These are phyloP conservation scores for Zygothrica quintamaculata DNA, from an alignment of 2,888 invertebrate species.

Conservation along the genomic window DNA sequence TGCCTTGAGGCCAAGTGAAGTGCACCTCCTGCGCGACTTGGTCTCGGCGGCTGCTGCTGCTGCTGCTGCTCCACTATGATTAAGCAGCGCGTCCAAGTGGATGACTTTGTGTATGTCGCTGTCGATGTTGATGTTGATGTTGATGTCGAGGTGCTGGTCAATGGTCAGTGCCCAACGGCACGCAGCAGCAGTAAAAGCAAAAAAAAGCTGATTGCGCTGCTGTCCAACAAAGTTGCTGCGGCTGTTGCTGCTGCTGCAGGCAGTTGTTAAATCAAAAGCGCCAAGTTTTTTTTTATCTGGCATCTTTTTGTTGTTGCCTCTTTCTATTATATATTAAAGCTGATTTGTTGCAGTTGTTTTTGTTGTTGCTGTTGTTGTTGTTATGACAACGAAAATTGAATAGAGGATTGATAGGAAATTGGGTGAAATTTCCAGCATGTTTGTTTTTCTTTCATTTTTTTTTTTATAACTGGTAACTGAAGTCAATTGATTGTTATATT, in stretches of 20 bases:
- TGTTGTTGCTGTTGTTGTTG: constrained; percentile 40
- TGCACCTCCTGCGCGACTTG: constrained; percentile 42
- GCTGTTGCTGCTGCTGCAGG: constrained; percentile 45
- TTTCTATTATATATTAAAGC: constrained; percentile 57
- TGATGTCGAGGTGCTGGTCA: constrained; percentile 62
- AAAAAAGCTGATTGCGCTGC: constrained; percentile 58
- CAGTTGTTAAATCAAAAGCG: constrained; percentile 76
- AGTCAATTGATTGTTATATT: neutral
- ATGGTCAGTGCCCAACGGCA: constrained; percentile 64
- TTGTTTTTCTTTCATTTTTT: constrained; percentile 7
- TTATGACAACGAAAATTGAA: constrained; percentile 64
- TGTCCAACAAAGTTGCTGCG: constrained; percentile 20
- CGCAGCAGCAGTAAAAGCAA: constrained; percentile 23
- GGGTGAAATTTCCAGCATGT: constrained; percentile 60
- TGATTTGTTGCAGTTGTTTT: constrained; percentile 22
- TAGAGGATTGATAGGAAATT: constrained; percentile 71
- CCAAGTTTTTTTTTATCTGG: constrained; percentile 25
- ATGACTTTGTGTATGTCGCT: constrained; percentile 43
- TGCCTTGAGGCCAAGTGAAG: constrained; percentile 52
- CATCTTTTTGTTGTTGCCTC: constrained; percentile 24
- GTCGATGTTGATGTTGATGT: too few species aligned
- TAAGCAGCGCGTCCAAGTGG: constrained; percentile 58
- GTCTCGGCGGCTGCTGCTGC: constrained; percentile 10
- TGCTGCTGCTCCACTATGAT: constrained; percentile 68
- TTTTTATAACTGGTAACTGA: constrained; percentile 20